A percentile compares a stretch with the other conserved stretches of the same genome.
phyloP scores from a whole-genome alignment of 2,888 invertebrate genomes.

The Cyrtodaria siliqua region DNA sequence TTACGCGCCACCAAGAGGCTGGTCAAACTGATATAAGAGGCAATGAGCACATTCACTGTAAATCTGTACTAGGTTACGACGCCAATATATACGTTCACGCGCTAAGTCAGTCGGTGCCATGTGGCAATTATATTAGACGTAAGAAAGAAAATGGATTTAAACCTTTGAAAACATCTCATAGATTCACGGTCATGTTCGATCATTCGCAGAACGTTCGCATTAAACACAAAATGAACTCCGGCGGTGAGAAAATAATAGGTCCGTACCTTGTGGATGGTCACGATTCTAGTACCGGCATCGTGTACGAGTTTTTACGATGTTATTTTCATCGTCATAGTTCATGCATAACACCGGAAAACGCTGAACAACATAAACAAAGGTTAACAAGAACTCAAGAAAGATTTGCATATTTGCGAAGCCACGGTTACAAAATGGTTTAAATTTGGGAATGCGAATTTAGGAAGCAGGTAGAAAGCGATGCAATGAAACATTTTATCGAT shows the following conservation, averaged over 20 bases:
- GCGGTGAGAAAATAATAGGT: constrained; percentile 30
- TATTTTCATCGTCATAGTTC: constrained; percentile 26
- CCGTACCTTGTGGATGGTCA: constrained; percentile 45
- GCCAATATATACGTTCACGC: constrained; percentile 33
- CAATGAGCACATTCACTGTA: too few relatives aligned
- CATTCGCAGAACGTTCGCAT: constrained; percentile 5
- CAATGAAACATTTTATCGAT: not conserved
- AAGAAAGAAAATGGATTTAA: constrained; percentile 25
- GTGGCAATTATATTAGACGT: constrained; percentile 30
- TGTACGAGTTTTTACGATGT: constrained; percentile 19
- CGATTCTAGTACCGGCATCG: not conserved
- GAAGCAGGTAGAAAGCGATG: constrained; percentile 2
- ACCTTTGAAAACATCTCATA: constrained; percentile 4
- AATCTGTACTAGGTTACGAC: too few relatives aligned
- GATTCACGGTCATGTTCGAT: constrained; percentile 7
- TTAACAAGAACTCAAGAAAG: constrained; percentile 5
- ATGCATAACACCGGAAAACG: not conserved
- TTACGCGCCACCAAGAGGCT: too few relatives aligned
- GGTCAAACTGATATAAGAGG: too few relatives aligned
- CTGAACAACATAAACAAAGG: not conserved
- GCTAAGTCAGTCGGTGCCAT: constrained; percentile 40
- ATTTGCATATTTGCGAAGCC: not conserved
- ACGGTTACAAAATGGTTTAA: constrained; percentile 1
- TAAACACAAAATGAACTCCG: constrained; percentile 29
- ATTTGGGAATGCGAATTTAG: constrained; percentile 37